A percentile compares a stretch with the other conserved stretches of the same genome.
Evolutionary conservation across 2,888 invertebrate genomes (phyloP).

Genomic region (Teleogryllus oceanicus): DNA sequence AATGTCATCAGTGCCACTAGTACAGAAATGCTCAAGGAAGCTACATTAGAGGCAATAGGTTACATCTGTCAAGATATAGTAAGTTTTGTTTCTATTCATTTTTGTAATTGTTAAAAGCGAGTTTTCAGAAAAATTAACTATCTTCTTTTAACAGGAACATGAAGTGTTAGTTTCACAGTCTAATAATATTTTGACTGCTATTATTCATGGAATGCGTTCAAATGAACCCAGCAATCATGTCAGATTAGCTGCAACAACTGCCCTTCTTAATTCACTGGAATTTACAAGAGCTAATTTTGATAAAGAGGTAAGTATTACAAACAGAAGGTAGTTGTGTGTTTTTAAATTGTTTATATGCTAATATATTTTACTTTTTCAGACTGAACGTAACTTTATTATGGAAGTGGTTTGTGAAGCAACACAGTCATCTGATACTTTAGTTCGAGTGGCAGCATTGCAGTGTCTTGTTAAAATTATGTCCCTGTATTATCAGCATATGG

Average conservation of each 20-base stretch:
- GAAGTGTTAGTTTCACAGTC: slow-evolving; percentile 88
- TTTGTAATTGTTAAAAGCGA: background rate
- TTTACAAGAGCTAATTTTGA: slow-evolving; percentile 99
- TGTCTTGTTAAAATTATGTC: slow-evolving; percentile 98
- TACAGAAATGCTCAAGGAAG: slow-evolving; percentile 92
- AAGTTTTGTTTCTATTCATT: slow-evolving; percentile 39
- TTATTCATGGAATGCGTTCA: slow-evolving; percentile 97
- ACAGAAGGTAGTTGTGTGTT: background rate
- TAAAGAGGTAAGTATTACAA: slow-evolving; percentile 62
- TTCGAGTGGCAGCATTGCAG: slow-evolving; percentile 94
- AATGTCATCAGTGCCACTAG: slow-evolving; percentile 85
- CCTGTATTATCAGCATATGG: slow-evolving; percentile 98
- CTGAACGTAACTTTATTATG: slow-evolving; percentile 98
- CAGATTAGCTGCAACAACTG: slow-evolving; percentile 92
- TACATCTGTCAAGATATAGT: slow-evolving; percentile 97
- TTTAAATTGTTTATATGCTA: slow-evolving; percentile 4
- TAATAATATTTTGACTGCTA: slow-evolving; percentile 96
- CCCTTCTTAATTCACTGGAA: slow-evolving; percentile 93
- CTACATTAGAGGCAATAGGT: slow-evolving; percentile 95
- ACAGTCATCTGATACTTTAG: slow-evolving; percentile 85
- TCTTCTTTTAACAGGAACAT: slow-evolving; percentile 57
- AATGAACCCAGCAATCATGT: slow-evolving; percentile 92
- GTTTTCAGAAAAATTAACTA: slow-evolving; percentile 24
- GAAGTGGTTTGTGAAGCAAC: slow-evolving; percentile 99
- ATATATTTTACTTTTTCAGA: slow-evolving; percentile 47